Evolutionary conservation across 2,113 vertebrate species (phyloP), one percentile per base, ranked within the genome.

Genomic region (Rhombomys opimus): DNA sequence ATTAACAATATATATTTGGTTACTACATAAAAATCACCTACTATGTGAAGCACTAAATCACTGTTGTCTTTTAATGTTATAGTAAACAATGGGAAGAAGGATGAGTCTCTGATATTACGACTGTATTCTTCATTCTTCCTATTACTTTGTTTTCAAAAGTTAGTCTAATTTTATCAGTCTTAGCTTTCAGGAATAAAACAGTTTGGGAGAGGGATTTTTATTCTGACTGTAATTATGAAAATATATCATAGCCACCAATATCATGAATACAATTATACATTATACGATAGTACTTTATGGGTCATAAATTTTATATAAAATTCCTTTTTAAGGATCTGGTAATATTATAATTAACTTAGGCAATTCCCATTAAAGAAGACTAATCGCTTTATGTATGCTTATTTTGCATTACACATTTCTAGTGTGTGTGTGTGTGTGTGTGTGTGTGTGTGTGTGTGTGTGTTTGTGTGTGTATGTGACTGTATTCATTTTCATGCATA

Each of bases 131-230:
- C 25, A 67, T 85, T 93, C 87, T 6, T 10, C 6, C 5, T 25
- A 89, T 88, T n/a, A 85, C 1, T 52, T 75, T 85, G 22, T 54
- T 93, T 59, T 85, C 54, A 90, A 90, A 93, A 78, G 15, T 76
- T 50, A 93, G 7, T 35, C 12, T 91, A 63, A 91, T 70, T 78
- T 90, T 32, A 93, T 27, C 11, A 95, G 12, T 15, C 10, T 27
- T 9, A 61, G 6, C 1, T 95, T 95, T 84, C 63, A 92, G 11
- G 90, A 95, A 20, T 78, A 92, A 91, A 97, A 67, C 2, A 52
- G 46, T 77, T 9, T 2, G 7, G 6, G 17, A 5, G 15, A n/a
- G 25, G 6, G 13, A 14, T 77, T 91, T 94, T 32, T 63, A 32
- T 76, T 96, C 80, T 81, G 25, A 5, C 52, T 68, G 0, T 63